Percentiles rank a stretch among this genome's conserved stretches.
These are phyloP conservation scores for Clarias laeviceps DNA, from an alignment of 2,797 vertebrate genomes.

Conservation along the genomic window DNA sequence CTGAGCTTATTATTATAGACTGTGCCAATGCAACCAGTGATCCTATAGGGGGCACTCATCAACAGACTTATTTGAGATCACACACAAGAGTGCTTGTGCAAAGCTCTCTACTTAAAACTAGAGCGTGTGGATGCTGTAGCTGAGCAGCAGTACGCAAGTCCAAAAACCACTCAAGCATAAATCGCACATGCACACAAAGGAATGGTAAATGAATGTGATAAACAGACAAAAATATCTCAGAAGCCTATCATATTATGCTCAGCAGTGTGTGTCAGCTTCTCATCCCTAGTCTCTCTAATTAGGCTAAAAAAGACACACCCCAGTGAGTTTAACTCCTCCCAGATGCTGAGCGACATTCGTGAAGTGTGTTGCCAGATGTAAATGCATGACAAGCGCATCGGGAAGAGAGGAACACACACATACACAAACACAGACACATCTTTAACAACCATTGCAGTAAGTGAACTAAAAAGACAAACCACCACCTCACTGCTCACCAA, in stretches of 20 bases:
- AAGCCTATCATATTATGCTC: slow-evolving; percentile 49
- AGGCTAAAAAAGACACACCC: slow-evolving; percentile 71
- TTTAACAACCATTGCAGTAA: too few relatives aligned
- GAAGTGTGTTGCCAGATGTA: slow-evolving; percentile 60
- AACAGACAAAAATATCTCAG: slow-evolving; percentile 26
- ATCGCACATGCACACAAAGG: not conserved
- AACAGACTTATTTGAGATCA: slow-evolving; percentile 18
- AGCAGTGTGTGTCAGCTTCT: slow-evolving; percentile 55
- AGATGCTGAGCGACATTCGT: slow-evolving; percentile 64
- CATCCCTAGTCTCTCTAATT: slow-evolving; percentile 72
- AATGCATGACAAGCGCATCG: slow-evolving; percentile 59
- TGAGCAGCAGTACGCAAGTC: not conserved
- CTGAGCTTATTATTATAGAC: slow-evolving; percentile 1
- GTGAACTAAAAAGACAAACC: not conserved
- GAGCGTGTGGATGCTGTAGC: not conserved
- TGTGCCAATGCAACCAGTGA: slow-evolving; percentile 5
- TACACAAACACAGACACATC: not conserved
- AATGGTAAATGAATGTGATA: slow-evolving; percentile 13
- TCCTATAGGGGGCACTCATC: slow-evolving; percentile 33
- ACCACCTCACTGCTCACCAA: too few relatives aligned
- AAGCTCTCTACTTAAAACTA: not conserved
- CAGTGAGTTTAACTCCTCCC: slow-evolving; percentile 65
- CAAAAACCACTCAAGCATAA: not conserved
- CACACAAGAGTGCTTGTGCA: slow-evolving; percentile 7
- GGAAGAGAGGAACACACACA: slow-evolving; percentile 36